These are phyloP conservation scores for Pygoscelis antarcticus DNA, from an alignment of 2,113 vertebrate genomes.

Conservation along the genomic window DNA sequence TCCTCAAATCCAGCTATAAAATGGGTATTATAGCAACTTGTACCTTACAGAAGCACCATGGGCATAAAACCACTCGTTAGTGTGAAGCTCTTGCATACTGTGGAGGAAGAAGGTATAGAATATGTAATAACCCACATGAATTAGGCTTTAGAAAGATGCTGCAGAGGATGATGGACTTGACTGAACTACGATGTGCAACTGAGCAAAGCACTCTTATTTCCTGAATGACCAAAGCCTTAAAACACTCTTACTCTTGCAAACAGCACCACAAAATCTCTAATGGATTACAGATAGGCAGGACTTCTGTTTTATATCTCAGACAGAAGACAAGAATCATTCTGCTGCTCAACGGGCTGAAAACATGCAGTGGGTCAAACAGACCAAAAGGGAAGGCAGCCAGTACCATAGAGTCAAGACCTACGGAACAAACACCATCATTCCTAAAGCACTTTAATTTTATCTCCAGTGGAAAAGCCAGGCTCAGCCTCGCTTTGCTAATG, in stretches of 20 bases:
- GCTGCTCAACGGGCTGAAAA: not conserved
- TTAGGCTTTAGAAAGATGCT: not conserved
- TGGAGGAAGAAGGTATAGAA: not conserved
- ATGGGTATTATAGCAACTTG: not conserved
- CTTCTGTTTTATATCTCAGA: slow-evolving; percentile 9
- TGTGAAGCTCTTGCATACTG: not conserved
- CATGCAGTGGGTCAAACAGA: not conserved
- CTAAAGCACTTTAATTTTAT: not conserved
- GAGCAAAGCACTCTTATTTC: not conserved
- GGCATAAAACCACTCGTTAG: not conserved
- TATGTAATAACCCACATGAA: not conserved
- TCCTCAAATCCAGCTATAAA: not conserved
- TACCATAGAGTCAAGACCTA: not conserved
- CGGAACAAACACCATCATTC: not conserved
- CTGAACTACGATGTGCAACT: not conserved
- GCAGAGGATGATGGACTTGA: not conserved
- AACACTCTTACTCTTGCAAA: not conserved
- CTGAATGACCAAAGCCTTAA: not conserved
- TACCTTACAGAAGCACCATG: not conserved
- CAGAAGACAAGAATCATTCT: slow-evolving; percentile 5
- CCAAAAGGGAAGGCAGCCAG: not conserved
- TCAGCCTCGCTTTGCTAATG: not conserved
- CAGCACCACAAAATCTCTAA: not conserved
- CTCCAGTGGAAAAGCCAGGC: not conserved
- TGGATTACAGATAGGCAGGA: not conserved